A percentile compares a stretch with the other conserved stretches of the same genome.
Conservation (phyloP, 2,797 vertebrate species). For the Pseudochirops corinnae region DNA sequence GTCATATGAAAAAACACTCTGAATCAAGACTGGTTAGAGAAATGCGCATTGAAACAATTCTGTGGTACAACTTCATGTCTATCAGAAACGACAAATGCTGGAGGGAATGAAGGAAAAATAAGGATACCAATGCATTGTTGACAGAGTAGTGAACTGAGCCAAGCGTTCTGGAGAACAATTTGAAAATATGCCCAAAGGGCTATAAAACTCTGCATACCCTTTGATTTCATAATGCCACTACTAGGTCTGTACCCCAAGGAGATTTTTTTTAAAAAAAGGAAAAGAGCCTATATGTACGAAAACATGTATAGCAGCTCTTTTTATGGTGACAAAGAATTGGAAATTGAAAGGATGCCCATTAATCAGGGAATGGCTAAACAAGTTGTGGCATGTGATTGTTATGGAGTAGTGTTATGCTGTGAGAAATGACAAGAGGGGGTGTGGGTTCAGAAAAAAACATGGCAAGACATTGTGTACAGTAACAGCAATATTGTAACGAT, state of each 20-base stretch:
- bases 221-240: background rate
- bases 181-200: background rate
- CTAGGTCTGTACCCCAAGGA: background rate
- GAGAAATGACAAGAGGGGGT: background rate
- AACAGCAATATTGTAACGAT: background rate
- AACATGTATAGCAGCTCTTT: background rate
- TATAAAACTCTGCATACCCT: background rate
- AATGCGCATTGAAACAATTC: background rate
- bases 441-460: background rate
- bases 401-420: background rate
- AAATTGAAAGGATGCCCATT: background rate
- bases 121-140: background rate
- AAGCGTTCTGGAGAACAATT: background rate
- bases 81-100: background rate
- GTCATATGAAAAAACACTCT: background rate
- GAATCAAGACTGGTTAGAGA: background rate
- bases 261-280: background rate
- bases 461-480: background rate
- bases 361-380: background rate
- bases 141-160: background rate
- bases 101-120: background rate
- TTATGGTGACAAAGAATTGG: background rate
- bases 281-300: background rate
- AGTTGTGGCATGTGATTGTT: background rate
- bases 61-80: background rate